Evolutionary conservation across 2,888 invertebrate species (phyloP), one percentile per base, ranked within the genome.

Genomic region (Melanostoma scalare): DNA sequence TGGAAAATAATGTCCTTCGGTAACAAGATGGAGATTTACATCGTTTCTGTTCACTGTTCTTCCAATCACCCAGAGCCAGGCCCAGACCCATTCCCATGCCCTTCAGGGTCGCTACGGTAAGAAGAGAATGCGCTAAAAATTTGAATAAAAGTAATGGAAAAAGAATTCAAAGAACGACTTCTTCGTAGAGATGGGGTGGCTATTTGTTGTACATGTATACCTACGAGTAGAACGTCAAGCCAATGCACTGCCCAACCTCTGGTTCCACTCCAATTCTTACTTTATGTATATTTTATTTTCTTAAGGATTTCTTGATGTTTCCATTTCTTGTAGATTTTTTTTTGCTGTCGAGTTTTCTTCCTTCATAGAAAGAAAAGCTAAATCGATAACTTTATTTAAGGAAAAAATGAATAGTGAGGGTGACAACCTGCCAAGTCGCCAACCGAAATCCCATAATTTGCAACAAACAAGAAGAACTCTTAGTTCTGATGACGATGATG

Each of bases 11-110:
- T 84, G 79, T 79, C 84, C 84, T 82, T 74, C 67, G 74, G 74
- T 84, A 79, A 84, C 84, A 84, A 84, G 84, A 84, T 84, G 84
- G 74, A 84, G 79, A 79, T 75, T 73, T 79, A 44, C 69, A 44
- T 68, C 65, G 33, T 67, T 42, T 46, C n/a, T 5, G 42, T 48
- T 38, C 44, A 35, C 9, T 40, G 36, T 56, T 63, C 58, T 10
- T 46, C 42, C 68, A 30, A 60, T 50, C 56, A 63, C 65, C 61
- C 63, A 33, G 46, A 55, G 46, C 46, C 4, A 44, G n/a, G 44
- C 31, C 20, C 20, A 20, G 20, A 1, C 20, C 20, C 20, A 20
- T 20, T 20, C 20, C 20, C 20, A 20, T 20, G 20, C 20, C 20
- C 20, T 20, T 61, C 61, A 48, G 46, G 31, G 8, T 5, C 42